phyloP scores from a whole-genome alignment of 2,888 invertebrate genomes.

The Agrenia bidenticulata region DNA sequence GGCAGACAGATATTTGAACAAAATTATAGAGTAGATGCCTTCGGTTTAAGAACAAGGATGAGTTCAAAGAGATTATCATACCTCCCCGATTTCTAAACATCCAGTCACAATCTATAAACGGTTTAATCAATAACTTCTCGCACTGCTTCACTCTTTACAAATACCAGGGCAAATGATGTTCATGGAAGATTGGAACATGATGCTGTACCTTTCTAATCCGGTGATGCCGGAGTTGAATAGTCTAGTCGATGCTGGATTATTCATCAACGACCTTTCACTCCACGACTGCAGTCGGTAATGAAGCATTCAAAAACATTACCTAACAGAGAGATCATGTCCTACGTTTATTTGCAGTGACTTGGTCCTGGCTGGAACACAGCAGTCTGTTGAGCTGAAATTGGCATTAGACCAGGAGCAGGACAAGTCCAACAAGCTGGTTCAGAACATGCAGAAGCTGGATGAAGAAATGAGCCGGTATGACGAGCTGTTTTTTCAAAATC shows the following conservation, averaged over 20 bases:
- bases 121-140: no score
- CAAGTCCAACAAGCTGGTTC: constrained; percentile 92
- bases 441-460: constrained; percentile 92
- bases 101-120: no score
- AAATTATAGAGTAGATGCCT: no score
- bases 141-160: no score
- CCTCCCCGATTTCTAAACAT: no score
- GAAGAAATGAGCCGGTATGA: constrained; percentile 95
- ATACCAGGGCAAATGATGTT: constrained; percentile 96
- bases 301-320: no score
- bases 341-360: constrained; percentile 81
- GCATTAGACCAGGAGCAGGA: constrained; percentile 94
- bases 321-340: no score
- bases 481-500: constrained; percentile 74
- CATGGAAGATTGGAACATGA: constrained; percentile 97
- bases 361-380: constrained; percentile 94
- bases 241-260: constrained; percentile 86
- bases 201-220: constrained; percentile 75
- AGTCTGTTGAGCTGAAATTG: constrained; percentile 91
- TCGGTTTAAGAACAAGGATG: no score
- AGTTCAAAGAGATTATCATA: no score
- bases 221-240: constrained; percentile 65
- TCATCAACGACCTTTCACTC: constrained; percentile 96
- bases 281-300: constrained; percentile 89
- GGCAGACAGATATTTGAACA: no score